Evolutionary conservation across 2,797 vertebrate genomes (phyloP), one percentile per base, ranked within the genome.

Genomic region (Centropyge bicolor): DNA sequence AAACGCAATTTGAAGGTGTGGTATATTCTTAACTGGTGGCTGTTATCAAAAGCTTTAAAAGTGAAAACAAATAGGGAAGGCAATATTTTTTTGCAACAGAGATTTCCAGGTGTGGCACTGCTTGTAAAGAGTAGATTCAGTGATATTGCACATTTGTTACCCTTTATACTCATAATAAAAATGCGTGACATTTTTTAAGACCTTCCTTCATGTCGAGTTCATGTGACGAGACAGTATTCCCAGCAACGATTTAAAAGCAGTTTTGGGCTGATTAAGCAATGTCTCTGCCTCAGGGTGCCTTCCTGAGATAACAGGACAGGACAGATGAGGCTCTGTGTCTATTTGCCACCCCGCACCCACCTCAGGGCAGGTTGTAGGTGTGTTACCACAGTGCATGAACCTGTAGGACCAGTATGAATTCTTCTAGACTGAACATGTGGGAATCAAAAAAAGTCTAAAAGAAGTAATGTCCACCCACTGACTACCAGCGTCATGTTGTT

Each of bases 361-460:
- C 61, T 55, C 22, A 1, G 63, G 63, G 60, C 59, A 43, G 56
- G 10, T 75, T 88, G 54, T 36, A 82, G 89, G 85, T 86, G 86
- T 94, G 88, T 91, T 81, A 56, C 69, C 27, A 59, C 71, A 87
- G 72, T 73, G 63, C 88, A 70, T 85, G 35, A 94, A 95, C 93
- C 89, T 82, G 93, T 85, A 91, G 51, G 88, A 93, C 91, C 78
- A 82, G 93, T 93, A 89, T 78, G 67, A 86, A 91, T 91, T 93
- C 82, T 77, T 92, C 59, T 31, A 74, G 45, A 63, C 74, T 85
- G 59, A 88, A 67, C 10, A 16, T 57, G 73, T 90, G 82, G 78
- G 90, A 92, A 89, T 84, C 38, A 80, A 64, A 0, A 31, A 68
- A 72, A 73, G 36, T 38, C 78, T 80, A 85, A 72, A 60, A 62